phyloP scores from a whole-genome alignment of 1,140 invertebrate genomes.

The Kradibia gibbosae region DNA sequence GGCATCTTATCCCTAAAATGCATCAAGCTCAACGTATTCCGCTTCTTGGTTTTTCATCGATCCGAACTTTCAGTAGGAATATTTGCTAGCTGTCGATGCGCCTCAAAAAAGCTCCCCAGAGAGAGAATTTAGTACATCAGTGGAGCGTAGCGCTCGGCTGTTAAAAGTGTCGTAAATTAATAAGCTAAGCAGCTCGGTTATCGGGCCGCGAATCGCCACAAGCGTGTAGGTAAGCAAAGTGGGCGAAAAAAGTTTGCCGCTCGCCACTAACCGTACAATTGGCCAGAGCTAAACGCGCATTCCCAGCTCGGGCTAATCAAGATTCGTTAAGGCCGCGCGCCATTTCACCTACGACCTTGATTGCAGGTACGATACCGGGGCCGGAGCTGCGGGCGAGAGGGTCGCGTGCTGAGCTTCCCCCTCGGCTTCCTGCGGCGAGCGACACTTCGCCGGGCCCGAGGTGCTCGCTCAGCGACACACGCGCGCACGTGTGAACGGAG shows the following conservation, averaged over 20 bases:
- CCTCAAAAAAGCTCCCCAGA: too few species aligned
- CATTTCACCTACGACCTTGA: constrained; percentile 32
- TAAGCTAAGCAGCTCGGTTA: constrained; percentile 37
- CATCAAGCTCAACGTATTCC: neutral
- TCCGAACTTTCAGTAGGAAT: too few species aligned
- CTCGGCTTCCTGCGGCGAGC: neutral
- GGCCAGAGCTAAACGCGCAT: neutral
- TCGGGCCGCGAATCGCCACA: neutral
- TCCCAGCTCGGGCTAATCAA: constrained; percentile 20
- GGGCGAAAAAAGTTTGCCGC: constrained; percentile 12
- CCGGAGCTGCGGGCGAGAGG: neutral
- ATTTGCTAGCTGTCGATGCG: too few species aligned
- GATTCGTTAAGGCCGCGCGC: constrained; percentile 29
- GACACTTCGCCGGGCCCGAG: too few species aligned
- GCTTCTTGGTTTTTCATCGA: too few species aligned
- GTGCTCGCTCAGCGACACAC: too few species aligned
- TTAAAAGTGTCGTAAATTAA: constrained; percentile 37
- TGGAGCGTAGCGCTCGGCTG: too few species aligned
- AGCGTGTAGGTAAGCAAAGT: neutral
- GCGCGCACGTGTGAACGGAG: neutral
- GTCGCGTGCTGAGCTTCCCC: constrained; percentile 28
- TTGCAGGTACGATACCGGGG: constrained; percentile 19
- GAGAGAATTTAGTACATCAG: constrained; percentile 12
- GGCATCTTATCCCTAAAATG: neutral
- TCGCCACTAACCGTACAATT: constrained; percentile 22